phyloP scores from a whole-genome alignment of 53 echinoderm and acorn worm species.

The Temnopleurus reevesii region DNA sequence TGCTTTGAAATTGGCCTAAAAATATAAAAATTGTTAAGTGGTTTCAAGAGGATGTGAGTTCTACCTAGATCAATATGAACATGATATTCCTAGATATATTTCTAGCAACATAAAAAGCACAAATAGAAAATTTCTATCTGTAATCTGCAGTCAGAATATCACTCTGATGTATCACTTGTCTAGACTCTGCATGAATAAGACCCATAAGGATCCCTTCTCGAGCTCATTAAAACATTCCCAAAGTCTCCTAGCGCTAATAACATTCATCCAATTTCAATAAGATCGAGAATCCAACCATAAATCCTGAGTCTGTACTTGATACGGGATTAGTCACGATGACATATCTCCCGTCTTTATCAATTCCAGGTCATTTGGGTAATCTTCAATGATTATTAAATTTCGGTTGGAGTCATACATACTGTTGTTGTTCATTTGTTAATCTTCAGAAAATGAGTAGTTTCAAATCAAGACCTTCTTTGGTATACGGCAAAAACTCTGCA shows the following conservation, averaged over 20 bases:
- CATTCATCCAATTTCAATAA: not conserved
- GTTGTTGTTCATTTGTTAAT: too few relatives aligned
- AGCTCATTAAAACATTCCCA: not conserved
- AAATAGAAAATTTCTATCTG: not conserved
- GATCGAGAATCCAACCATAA: not conserved
- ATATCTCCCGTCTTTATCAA: not conserved
- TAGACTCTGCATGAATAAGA: not conserved
- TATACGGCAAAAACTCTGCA: too few relatives aligned
- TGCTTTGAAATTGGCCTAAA: not conserved
- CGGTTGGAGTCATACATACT: too few relatives aligned
- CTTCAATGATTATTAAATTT: not conserved
- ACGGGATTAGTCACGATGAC: not conserved
- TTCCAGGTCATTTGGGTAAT: not conserved
- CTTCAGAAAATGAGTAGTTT: too few relatives aligned
- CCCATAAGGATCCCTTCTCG: not conserved
- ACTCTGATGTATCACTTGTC: not conserved
- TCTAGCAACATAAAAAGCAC: not conserved
- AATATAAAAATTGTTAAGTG: too few relatives aligned
- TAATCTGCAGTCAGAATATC: not conserved
- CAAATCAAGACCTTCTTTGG: too few relatives aligned
- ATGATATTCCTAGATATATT: too few relatives aligned
- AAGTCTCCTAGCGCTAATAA: not conserved
- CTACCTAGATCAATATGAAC: too few relatives aligned
- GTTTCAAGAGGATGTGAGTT: too few relatives aligned
- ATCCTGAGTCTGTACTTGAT: not conserved